Evolutionary conservation across 2,888 invertebrate species (phyloP), one percentile per base, ranked within the genome.

Genomic region (Diogma glabrata): DNA sequence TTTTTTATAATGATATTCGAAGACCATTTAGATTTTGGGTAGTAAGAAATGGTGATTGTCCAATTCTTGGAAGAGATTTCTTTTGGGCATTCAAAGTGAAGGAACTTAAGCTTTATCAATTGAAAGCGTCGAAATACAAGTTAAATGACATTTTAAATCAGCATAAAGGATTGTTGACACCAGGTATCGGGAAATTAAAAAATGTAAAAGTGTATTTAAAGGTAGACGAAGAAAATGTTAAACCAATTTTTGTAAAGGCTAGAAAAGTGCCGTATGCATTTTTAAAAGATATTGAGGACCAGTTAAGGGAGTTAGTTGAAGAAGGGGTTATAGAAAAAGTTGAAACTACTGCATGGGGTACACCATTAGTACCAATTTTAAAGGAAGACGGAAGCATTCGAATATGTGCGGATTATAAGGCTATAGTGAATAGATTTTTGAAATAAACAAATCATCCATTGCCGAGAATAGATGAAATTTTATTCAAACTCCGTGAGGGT

Each of bases 251-350:
- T n/a, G n/a, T n/a, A n/a, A n/a, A n/a, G n/a, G n/a, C n/a, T n/a
- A n/a, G n/a, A n/a, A 33, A 33, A 33, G 33, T 33, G 14, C 33
- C 33, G 33, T 33, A 4, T 33, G 33, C 10, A 7, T 33, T 33
- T 33, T 33, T 33, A 33, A 33, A 33, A 33, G 4, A 33, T 33
- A 33, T 33, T 33, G n/a, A n/a, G n/a, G n/a, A n/a, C n/a, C n/a
- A n/a, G n/a, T n/a, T n/a, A n/a, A n/a, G n/a, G n/a, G 33, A 33
- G 33, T 33, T 33, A 33, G 33, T 33, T n/a, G 33, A 33, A 33
- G 10, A 33, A 14, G 33, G 33, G n/a, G n/a, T n/a, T n/a, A n/a
- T n/a, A n/a, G n/a, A n/a, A n/a, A n/a, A n/a, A n/a, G n/a, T n/a
- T n/a, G n/a, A n/a, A n/a, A n/a, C n/a, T n/a, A n/a, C n/a, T n/a